Conservation (phyloP, 1,140 invertebrate genomes). For the Meloidogyne hapla region DNA sequence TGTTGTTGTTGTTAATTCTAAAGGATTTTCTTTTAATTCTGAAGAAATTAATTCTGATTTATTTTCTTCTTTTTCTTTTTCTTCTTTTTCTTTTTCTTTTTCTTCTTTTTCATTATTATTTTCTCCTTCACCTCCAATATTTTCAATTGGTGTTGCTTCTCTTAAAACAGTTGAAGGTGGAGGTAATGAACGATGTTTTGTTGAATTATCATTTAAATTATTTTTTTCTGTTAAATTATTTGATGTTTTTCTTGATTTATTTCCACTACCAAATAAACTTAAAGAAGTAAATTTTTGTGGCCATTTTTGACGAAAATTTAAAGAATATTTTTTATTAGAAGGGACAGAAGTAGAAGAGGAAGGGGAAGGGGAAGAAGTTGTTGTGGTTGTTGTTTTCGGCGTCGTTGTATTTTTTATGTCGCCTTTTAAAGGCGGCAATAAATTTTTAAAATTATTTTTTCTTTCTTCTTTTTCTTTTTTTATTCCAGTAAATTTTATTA, state of each 20-base stretch:
- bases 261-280: neutral
- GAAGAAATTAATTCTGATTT: neutral
- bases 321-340: neutral
- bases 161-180: neutral
- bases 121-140: neutral
- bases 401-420: neutral
- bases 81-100: neutral
- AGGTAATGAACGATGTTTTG: neutral
- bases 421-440: neutral
- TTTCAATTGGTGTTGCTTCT: neutral
- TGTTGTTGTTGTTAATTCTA: no score
- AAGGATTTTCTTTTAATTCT: no score
- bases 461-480: no score
- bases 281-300: neutral
- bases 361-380: neutral
- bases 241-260: neutral
- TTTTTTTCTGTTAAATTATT: neutral
- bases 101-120: neutral
- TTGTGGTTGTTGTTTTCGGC: neutral
- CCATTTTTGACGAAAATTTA: neutral
- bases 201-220: neutral
- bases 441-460: neutral
- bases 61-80: no score
- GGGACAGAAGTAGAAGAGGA: neutral
- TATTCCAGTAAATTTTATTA: no score